Evolutionary conservation across 2,888 invertebrate species (phyloP).

Genomic region (Agrotis ipsilon): DNA sequence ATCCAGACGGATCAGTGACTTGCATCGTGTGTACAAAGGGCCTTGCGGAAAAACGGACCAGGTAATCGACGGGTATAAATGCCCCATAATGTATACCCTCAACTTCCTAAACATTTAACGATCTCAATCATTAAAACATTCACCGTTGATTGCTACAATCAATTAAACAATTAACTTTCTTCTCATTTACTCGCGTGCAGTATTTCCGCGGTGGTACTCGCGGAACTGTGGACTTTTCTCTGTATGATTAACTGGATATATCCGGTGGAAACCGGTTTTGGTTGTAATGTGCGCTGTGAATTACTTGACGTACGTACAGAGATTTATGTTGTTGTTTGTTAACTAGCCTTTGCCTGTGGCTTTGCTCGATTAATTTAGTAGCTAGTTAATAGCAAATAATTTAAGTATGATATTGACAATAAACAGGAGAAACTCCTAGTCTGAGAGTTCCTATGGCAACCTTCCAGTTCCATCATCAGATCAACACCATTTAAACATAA

Average conservation of each 20-base stretch:
- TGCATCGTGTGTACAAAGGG: too few species aligned
- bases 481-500: too few species aligned
- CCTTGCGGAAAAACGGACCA: too few species aligned
- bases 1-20: too few species aligned
- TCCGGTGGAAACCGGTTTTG: slow-evolving; percentile 37
- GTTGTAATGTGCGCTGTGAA: slow-evolving; percentile 8
- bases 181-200: slow-evolving; percentile 12
- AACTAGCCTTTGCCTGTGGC: too few species aligned
- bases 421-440: too few species aligned
- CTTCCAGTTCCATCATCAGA: too few species aligned
- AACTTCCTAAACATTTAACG: background rate
- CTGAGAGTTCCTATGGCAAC: too few species aligned
- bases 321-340: background rate
- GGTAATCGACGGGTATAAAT: too few species aligned
- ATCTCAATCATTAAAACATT: slow-evolving; percentile 20
- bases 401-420: too few species aligned
- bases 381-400: too few species aligned
- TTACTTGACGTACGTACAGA: slow-evolving; percentile 5
- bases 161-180: slow-evolving; percentile 53
- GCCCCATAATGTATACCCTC: background rate
- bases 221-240: slow-evolving; percentile 48
- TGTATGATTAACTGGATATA: slow-evolving; percentile 14
- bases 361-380: too few species aligned
- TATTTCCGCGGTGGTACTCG: slow-evolving; percentile 40
- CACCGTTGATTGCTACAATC: slow-evolving; percentile 34